Evolutionary conservation across 2,888 invertebrate species (phyloP).

Genomic region (Drosophila infuscata): DNA sequence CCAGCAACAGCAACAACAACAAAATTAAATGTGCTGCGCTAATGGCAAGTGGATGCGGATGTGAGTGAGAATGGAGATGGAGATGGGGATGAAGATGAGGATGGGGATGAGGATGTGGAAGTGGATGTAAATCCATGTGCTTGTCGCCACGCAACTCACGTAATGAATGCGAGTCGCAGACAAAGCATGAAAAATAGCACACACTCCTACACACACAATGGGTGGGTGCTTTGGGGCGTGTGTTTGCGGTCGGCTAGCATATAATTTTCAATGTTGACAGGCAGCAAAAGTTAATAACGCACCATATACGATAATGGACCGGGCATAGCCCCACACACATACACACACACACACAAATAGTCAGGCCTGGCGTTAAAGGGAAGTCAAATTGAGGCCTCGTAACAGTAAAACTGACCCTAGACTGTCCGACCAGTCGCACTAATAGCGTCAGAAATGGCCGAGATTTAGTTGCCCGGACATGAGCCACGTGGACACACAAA

Average conservation of each 20-base stretch:
- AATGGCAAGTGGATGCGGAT: slow-evolving; percentile 52
- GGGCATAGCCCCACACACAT: slow-evolving; percentile 47
- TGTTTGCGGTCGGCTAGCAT: slow-evolving; percentile 57
- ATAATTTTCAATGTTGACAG: slow-evolving; percentile 80
- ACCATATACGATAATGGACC: slow-evolving; percentile 74
- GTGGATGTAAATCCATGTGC: slow-evolving; percentile 30
- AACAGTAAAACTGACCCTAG: slow-evolving; percentile 20
- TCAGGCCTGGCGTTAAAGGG: background rate
- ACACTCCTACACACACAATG: slow-evolving; percentile 30
- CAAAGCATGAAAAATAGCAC: slow-evolving; percentile 66
- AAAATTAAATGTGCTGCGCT: slow-evolving; percentile 71
- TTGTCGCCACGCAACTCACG: slow-evolving; percentile 72
- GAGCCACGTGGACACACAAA: background rate
- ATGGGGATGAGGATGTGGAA: background rate
- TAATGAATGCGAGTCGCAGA: slow-evolving; percentile 72
- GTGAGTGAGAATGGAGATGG: background rate
- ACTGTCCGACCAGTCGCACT: slow-evolving; percentile 36
- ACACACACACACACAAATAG: slow-evolving; percentile 59
- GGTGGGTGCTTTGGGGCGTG: slow-evolving; percentile 6
- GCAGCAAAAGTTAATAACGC: slow-evolving; percentile 78
- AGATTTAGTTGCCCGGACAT: slow-evolving; percentile 64
- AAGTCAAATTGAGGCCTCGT: slow-evolving; percentile 6
- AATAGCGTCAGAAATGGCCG: slow-evolving; percentile 75
- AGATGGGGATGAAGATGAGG: background rate
- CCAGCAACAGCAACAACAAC: slow-evolving; percentile 33